Evolutionary conservation across 1,140 invertebrate species (phyloP).

Genomic region (Oryzaephilus surinamensis): DNA sequence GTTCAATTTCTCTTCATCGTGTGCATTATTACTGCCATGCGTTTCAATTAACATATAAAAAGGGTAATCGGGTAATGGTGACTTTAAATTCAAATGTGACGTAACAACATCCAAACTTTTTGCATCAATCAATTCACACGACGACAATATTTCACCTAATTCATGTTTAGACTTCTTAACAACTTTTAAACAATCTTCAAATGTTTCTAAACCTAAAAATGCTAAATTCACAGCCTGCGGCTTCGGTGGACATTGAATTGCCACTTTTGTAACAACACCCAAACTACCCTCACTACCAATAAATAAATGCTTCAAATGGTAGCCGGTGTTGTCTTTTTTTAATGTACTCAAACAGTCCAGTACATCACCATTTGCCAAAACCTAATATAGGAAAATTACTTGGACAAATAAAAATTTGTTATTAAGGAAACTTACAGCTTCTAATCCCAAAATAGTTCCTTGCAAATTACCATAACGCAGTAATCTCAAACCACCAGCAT

Average conservation of each 20-base stretch:
- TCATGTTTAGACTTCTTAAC: slow-evolving; percentile 60
- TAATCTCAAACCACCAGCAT: slow-evolving; percentile 89
- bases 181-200: slow-evolving; percentile 65
- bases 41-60: slow-evolving; percentile 92
- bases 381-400: slow-evolving; percentile 42
- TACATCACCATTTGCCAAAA: slow-evolving; percentile 80
- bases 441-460: slow-evolving; percentile 82
- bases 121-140: slow-evolving; percentile 86
- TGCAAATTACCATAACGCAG: slow-evolving; percentile 93
- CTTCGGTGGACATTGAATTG: slow-evolving; percentile 76
- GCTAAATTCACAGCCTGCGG: slow-evolving; percentile 73
- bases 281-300: slow-evolving; percentile 96
- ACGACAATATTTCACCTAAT: slow-evolving; percentile 83
- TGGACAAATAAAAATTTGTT: not conserved
- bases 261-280: slow-evolving; percentile 87
- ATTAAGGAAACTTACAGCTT: slow-evolving; percentile 57
- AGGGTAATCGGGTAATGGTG: slow-evolving; percentile 49
- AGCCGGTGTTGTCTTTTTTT: slow-evolving; percentile 96
- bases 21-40: slow-evolving; percentile 66
- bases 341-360: slow-evolving; percentile 75
- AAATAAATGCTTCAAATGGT: slow-evolving; percentile 93
- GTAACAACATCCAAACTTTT: slow-evolving; percentile 50
- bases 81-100: slow-evolving; percentile 50
- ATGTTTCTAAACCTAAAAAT: slow-evolving; percentile 68
- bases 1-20: slow-evolving; percentile 82